phyloP scores from a whole-genome alignment of 2,888 invertebrate species.

The Leptinotarsa peninsularis region DNA sequence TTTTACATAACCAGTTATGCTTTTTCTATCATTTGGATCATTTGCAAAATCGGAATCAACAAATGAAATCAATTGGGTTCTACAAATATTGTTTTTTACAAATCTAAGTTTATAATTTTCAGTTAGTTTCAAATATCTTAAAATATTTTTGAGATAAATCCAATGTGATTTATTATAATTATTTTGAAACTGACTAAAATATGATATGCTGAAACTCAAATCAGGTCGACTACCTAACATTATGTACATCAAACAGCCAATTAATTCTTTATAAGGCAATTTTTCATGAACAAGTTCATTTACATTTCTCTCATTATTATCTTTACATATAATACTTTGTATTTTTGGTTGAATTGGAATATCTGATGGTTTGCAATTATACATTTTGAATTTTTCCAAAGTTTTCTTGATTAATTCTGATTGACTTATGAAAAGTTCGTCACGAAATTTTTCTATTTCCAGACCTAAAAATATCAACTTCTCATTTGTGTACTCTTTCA shows the following conservation, averaged over 20 bases:
- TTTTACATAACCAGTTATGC: conserved; percentile 43
- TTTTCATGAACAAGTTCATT: background rate
- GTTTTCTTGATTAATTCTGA: no score
- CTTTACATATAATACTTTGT: background rate
- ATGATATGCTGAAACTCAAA: background rate
- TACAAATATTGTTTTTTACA: conserved; percentile 30
- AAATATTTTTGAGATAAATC: conserved; percentile 22
- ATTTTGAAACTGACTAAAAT: no score
- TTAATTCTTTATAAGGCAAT: conserved; percentile 38
- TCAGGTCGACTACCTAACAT: conserved; percentile 40
- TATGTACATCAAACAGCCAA: conserved; percentile 43
- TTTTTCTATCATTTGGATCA: conserved; percentile 42
- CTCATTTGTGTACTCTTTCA: background rate
- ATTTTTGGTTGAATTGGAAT: conserved; percentile 20
- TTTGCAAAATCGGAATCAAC: conserved; percentile 8
- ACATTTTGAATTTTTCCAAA: background rate
- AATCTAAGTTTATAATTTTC: conserved; percentile 24
- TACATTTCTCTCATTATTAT: background rate
- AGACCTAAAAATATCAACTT: no score
- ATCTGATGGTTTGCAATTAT: background rate
- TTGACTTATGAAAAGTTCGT: no score
- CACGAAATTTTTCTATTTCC: no score
- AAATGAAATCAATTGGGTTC: conserved; percentile 20
- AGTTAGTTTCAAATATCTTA: background rate
- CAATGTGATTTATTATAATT: conserved; percentile 25